phyloP scores from a whole-genome alignment of 23 tunicate genomes.

The Halocynthia aurantium region DNA sequence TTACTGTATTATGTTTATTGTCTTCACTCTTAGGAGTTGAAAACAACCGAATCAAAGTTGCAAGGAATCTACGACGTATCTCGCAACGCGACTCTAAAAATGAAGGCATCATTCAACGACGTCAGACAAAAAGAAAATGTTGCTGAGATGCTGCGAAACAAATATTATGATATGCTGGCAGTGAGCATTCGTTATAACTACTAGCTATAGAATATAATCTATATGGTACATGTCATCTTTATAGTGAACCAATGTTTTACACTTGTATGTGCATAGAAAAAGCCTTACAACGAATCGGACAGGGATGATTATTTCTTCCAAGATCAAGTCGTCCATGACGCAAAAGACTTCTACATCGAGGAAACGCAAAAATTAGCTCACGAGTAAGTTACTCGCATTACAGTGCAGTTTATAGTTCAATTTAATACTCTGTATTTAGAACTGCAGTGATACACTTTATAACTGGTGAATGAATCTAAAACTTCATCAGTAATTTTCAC shows the following conservation, averaged over 20 bases:
- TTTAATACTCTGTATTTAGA: background rate
- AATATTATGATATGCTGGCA: constrained; percentile 72
- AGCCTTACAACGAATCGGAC: constrained; percentile 41
- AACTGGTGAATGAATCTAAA: background rate
- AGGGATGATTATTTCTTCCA: constrained; percentile 59
- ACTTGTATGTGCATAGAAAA: constrained; percentile 1
- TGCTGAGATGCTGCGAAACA: constrained; percentile 45
- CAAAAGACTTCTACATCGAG: constrained; percentile 45
- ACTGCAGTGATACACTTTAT: background rate
- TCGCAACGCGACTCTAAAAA: constrained; percentile 24
- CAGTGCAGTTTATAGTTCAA: too few species aligned
- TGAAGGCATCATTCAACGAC: constrained; percentile 45
- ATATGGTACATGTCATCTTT: background rate
- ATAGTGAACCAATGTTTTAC: background rate
- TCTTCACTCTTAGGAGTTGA: constrained; percentile 32
- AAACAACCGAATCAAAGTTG: constrained; percentile 27
- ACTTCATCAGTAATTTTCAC: background rate
- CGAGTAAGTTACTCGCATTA: constrained; percentile 16
- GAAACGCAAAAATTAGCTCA: constrained; percentile 66
- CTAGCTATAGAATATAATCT: background rate
- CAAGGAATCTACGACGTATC: constrained; percentile 35
- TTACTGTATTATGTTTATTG: background rate
- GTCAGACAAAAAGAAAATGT: constrained; percentile 46
- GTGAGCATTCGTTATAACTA: background rate
- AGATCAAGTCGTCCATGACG: constrained; percentile 35